Evolutionary conservation across 2,888 invertebrate species (phyloP).

Genomic region (Nezara viridula): DNA sequence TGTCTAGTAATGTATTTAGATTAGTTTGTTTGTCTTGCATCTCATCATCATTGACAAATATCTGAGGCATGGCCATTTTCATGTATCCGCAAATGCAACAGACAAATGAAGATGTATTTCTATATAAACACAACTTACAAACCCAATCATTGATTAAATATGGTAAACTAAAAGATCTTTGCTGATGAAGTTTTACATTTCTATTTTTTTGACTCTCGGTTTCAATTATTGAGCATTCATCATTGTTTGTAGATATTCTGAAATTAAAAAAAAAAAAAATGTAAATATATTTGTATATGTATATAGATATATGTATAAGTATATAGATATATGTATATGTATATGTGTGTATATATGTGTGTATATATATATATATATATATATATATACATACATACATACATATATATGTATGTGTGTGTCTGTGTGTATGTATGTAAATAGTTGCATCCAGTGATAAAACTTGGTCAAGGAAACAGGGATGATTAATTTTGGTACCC

Average conservation of each 20-base stretch:
- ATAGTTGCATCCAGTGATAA: too few relatives aligned
- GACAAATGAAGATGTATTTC: conserved; percentile 57
- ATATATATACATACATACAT: too few relatives aligned
- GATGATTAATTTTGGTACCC: too few relatives aligned
- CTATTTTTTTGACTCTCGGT: neutral
- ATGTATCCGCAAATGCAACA: conserved; percentile 60
- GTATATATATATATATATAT: too few relatives aligned
- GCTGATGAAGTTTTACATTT: neutral
- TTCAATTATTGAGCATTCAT: conserved; percentile 27
- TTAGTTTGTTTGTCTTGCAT: conserved; percentile 62
- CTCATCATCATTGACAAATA: conserved; percentile 63
- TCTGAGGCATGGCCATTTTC: conserved; percentile 62
- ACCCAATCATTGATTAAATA: conserved; percentile 59
- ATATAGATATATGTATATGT: too few relatives aligned
- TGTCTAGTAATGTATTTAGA: conserved; percentile 62
- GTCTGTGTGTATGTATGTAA: too few relatives aligned
- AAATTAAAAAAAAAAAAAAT: neutral
- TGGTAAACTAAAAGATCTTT: conserved; percentile 59
- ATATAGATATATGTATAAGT: neutral
- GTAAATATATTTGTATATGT: neutral
- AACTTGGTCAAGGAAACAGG: too few relatives aligned
- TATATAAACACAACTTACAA: conserved; percentile 59
- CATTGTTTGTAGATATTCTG: conserved; percentile 33
- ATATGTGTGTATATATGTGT: too few relatives aligned
- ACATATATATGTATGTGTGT: too few relatives aligned